phyloP scores from a whole-genome alignment of 1,140 invertebrate species.

The Pinna nobilis region DNA sequence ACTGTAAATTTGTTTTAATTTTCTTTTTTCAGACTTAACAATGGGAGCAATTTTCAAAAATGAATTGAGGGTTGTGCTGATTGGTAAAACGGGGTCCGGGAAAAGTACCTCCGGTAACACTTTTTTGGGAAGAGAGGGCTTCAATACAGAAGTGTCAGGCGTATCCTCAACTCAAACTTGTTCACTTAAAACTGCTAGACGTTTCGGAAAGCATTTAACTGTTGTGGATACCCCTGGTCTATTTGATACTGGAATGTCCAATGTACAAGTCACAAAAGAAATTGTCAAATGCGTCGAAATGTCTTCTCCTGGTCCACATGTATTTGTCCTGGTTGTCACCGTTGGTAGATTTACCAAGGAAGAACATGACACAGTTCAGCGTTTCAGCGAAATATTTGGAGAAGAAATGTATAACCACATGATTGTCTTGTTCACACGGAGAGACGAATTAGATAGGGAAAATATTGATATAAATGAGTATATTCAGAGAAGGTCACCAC shows the following conservation, averaged over 20 bases:
- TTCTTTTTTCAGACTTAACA: too few species aligned
- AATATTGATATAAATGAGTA: background rate
- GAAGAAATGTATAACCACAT: constrained; percentile 14
- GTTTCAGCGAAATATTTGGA: constrained; percentile 19
- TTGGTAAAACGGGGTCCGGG: constrained; percentile 49
- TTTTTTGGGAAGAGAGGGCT: constrained; percentile 27
- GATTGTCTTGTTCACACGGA: constrained; percentile 20
- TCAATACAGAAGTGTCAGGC: background rate
- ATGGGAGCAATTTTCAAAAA: too few species aligned
- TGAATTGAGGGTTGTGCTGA: constrained; percentile 38
- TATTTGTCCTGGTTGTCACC: constrained; percentile 1
- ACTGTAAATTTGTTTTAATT: too few species aligned
- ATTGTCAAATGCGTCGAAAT: constrained; percentile 12
- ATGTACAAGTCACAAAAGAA: background rate
- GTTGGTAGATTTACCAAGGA: constrained; percentile 22
- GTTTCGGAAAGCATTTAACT: background rate
- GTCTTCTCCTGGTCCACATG: constrained; percentile 21
- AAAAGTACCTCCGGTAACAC: constrained; percentile 52
- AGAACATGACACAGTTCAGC: constrained; percentile 8
- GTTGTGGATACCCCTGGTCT: constrained; percentile 28
- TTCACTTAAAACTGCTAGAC: background rate
- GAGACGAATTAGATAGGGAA: constrained; percentile 9
- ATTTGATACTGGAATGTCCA: constrained; percentile 1
- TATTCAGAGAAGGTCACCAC: background rate
- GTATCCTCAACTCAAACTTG: background rate